These are phyloP conservation scores for Heliconius ethilla DNA, from an alignment of 2,888 invertebrate species.

Conservation along the genomic window DNA sequence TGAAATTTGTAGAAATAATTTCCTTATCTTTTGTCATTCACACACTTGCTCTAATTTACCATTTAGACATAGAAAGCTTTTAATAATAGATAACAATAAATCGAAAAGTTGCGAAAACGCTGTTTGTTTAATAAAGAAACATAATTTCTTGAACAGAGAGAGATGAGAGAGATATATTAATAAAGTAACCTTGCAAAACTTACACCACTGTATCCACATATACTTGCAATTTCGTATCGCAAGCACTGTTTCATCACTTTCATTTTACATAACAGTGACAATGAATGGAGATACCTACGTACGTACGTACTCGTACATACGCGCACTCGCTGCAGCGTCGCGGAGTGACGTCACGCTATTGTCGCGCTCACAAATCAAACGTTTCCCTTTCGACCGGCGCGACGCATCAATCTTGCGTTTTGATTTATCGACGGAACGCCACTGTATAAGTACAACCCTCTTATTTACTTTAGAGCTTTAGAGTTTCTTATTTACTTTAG, in stretches of 20 bases:
- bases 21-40: slow-evolving; percentile 59
- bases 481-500: slow-evolving; percentile 62
- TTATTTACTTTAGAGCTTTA: slow-evolving; percentile 57
- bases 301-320: background rate
- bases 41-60: slow-evolving; percentile 27
- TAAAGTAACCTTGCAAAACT: background rate
- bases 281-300: slow-evolving; percentile 31
- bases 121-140: background rate
- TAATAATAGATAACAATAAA: background rate
- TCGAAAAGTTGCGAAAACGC: background rate
- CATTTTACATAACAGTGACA: slow-evolving; percentile 33
- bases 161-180: too few relatives aligned
- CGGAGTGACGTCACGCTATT: slow-evolving; percentile 65
- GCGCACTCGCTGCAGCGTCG: slow-evolving; percentile 29
- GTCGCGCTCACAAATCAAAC: slow-evolving; percentile 70
- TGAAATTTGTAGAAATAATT: slow-evolving; percentile 74
- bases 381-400: slow-evolving; percentile 62
- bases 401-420: slow-evolving; percentile 68
- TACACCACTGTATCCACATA: background rate
- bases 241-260: slow-evolving; percentile 26
- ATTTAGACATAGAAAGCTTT: slow-evolving; percentile 1
- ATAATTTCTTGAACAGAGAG: background rate
- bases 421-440: slow-evolving; percentile 69
- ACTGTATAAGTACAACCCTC: slow-evolving; percentile 61
- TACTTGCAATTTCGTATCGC: slow-evolving; percentile 13